Base-by-base conservation (phyloP, 2,888 invertebrate species). In the Sycophila texana region DNA sequence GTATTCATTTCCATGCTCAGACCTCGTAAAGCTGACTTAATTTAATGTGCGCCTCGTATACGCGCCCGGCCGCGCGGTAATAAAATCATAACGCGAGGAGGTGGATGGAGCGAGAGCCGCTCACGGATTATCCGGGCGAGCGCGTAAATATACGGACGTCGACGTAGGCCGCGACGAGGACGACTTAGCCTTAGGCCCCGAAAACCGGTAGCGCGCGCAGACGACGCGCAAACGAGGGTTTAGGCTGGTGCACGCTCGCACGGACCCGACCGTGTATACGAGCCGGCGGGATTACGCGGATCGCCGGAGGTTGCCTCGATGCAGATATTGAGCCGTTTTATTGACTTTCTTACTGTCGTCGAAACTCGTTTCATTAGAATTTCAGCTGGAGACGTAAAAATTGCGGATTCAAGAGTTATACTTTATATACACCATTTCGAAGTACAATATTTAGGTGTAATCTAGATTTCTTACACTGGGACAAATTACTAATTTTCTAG, bases 21-120 rank as follows among this genome's bases (percentile, higher is more conserved):
- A 16, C n/a, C 85, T 87, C 88, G 87, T 88, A 88, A 88, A 89
- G 84, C 86, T 82, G 86, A 86, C 86, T 87, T 88, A 88, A 88
- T 88, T 88, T 88, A 87, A 88, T 85, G 86, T 84, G 83, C 85
- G 71, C 55, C 39, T 16, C 76, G 74, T 53, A 18, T 73, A 70
- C 77, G 74, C 74, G 78, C 60, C 58, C 67, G 72, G 74, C 65
- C 68, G 72, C 60, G 70, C 53, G 71, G 80, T 82, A 82, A 81
- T 82, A 84, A 84, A 84, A 82, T 81, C 83, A 80, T 71, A 75
- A 79, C 74, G 65, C 60, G 73, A 16, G 49, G 30, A 73, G 30
- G 58, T 75, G 75, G 77, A 77, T 60, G 72, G 61, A 22, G 60
- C 60, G 14, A 57, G 57, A 20, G 70, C 30, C 61, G 26, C 61